These are phyloP conservation scores for Piprites chloris DNA, from an alignment of 2,113 vertebrate genomes.

Conservation along the genomic window DNA sequence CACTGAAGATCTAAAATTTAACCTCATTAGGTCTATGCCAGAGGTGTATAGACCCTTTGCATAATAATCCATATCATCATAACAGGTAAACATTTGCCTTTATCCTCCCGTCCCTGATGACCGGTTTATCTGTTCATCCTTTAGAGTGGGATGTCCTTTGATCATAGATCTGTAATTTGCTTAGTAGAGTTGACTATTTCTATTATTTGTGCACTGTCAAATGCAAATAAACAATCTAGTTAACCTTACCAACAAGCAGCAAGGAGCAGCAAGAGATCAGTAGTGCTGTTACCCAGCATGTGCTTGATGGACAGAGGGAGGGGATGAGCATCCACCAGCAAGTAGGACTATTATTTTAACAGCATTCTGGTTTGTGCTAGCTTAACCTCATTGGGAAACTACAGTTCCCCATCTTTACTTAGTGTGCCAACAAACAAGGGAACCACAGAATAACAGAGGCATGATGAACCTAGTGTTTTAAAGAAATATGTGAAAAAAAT, in stretches of 20 bases:
- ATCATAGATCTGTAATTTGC: background rate
- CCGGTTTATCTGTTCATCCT: background rate
- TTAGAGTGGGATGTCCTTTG: background rate
- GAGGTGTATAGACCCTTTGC: background rate
- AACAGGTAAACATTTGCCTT: background rate
- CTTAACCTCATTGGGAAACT: background rate
- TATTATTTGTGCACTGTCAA: background rate
- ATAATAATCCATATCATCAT: background rate
- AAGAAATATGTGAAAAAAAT: background rate
- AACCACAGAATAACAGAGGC: background rate
- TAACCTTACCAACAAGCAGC: background rate
- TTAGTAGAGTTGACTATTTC: background rate
- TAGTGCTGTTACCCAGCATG: background rate
- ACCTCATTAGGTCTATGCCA: background rate
- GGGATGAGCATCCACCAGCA: background rate
- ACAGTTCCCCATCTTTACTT: background rate
- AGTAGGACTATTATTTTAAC: background rate
- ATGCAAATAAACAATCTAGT: background rate
- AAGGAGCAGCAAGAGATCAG: background rate
- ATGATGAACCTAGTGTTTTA: background rate
- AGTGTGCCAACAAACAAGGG: background rate
- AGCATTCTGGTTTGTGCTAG: background rate
- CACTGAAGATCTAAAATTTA: background rate
- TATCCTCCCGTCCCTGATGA: background rate
- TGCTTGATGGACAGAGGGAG: background rate